Evolutionary conservation across 2,888 invertebrate genomes (phyloP).

Genomic region (Alitta virens): DNA sequence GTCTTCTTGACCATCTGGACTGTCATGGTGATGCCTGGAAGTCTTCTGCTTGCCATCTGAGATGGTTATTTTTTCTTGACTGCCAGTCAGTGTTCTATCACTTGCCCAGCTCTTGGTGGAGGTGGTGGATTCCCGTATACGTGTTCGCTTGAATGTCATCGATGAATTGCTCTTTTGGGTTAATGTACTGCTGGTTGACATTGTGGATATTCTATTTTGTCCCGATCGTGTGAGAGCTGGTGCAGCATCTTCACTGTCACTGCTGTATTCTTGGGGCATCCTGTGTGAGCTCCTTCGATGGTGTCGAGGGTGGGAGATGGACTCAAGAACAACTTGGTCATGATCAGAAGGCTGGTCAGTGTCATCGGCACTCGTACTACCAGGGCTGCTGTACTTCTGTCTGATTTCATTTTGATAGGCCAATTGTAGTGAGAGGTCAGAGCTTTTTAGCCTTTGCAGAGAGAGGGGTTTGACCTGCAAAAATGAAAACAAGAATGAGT

Average conservation of each 20-base stretch:
- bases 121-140: constrained; percentile 15
- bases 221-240: constrained; percentile 14
- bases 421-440: constrained; percentile 20
- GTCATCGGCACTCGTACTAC: constrained; percentile 20
- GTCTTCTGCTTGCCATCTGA: neutral
- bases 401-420: constrained; percentile 24
- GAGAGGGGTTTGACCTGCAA: constrained; percentile 26
- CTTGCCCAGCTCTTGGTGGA: constrained; percentile 23
- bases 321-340: neutral
- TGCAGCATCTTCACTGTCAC: constrained; percentile 24
- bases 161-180: constrained; percentile 21
- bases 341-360: constrained; percentile 6
- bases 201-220: constrained; percentile 10
- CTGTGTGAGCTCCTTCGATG: neutral
- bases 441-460: constrained; percentile 12
- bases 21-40: neutral
- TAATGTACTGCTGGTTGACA: constrained; percentile 22
- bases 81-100: constrained; percentile 21
- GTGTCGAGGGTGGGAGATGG: neutral
- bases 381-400: constrained; percentile 27
- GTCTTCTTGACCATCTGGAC: neutral
- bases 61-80: neutral
- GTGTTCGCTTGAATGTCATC: constrained; percentile 12
- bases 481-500: constrained; percentile 28
- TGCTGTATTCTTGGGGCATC: constrained; percentile 14